Conservation (phyloP, 2,797 vertebrate species). For the Acanthis flammea region DNA sequence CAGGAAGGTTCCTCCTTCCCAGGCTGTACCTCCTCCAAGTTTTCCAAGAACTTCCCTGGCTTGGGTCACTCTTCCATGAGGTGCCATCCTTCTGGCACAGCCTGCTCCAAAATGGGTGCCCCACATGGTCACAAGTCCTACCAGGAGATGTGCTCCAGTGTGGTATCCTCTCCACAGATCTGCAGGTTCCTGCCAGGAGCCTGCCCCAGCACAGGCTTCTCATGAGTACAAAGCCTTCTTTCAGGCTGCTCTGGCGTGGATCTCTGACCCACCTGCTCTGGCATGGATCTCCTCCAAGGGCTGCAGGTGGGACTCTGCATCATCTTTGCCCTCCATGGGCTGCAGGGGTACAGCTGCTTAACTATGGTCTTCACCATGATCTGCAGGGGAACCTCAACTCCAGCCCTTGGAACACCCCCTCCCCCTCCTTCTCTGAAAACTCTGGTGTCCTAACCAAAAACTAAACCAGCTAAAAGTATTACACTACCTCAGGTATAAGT, state of each 20-base stretch:
- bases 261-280: too few species aligned
- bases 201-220: not conserved
- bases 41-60: not conserved
- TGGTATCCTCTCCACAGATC: not conserved
- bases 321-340: not conserved
- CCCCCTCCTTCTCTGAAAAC: rapidly evolving
- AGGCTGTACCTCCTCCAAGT: not conserved
- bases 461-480: not conserved
- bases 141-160: rapidly evolving
- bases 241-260: not conserved
- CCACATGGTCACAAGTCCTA: rapidly evolving
- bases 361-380: too few species aligned
- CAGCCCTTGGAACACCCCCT: not conserved
- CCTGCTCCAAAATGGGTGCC: not conserved
- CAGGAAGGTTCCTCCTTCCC: not conserved
- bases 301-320: too few species aligned
- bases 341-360: too few species aligned
- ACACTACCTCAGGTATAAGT: not conserved
- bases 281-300: not conserved
- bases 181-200: not conserved
- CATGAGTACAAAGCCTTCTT: not conserved
- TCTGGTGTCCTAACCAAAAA: not conserved
- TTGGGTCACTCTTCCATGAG: rapidly evolving
- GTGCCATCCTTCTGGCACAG: not conserved
- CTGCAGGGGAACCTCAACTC: not conserved